phyloP scores from a whole-genome alignment of 2,113 vertebrate species.

The Aegotheles bennettii region DNA sequence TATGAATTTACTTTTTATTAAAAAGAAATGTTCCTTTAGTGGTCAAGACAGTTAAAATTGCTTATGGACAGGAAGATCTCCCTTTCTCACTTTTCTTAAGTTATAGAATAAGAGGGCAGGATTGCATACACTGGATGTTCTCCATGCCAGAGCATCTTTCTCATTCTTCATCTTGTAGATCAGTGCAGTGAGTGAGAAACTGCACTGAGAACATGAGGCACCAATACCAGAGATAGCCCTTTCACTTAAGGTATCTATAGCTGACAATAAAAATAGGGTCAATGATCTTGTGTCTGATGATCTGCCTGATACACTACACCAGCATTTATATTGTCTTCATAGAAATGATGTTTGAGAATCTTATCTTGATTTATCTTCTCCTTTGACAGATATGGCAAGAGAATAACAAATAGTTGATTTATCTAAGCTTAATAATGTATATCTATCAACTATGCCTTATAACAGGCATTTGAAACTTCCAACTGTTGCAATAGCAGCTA shows the following conservation, averaged over 20 bases:
- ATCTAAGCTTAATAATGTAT: not conserved
- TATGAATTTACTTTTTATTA: not conserved
- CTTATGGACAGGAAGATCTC: not conserved
- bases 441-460: not conserved
- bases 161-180: not conserved
- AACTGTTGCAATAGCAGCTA: not conserved
- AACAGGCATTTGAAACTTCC: not conserved
- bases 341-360: not conserved
- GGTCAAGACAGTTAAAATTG: not conserved
- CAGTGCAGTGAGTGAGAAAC: not conserved
- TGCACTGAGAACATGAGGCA: not conserved
- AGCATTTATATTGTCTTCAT: not conserved
- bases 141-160: not conserved
- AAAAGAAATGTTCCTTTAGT: not conserved
- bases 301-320: not conserved
- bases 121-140: not conserved
- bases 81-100: not conserved
- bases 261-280: not conserved
- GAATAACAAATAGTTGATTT: not conserved
- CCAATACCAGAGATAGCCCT: not conserved
- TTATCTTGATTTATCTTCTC: not conserved
- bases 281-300: not conserved
- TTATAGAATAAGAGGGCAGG: not conserved
- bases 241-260: not conserved
- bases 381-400: not conserved